phyloP scores from a whole-genome alignment of 2,113 vertebrate genomes.

The Smithornis capensis region DNA sequence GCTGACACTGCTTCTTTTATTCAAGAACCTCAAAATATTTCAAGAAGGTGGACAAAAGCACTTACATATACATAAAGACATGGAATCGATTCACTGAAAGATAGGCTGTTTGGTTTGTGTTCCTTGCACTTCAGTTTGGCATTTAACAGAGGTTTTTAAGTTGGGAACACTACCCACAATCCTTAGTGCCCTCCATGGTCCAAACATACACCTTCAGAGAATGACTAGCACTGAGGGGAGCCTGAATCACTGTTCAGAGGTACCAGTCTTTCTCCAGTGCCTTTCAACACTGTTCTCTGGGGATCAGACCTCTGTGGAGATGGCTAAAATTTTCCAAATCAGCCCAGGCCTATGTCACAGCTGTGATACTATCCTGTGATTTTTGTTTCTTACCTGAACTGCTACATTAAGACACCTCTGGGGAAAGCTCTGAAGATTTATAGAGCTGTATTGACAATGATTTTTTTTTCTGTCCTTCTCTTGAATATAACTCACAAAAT shows the following conservation, averaged over 20 bases:
- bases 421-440: background rate
- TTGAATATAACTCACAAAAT: background rate
- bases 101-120: background rate
- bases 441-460: background rate
- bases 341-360: background rate
- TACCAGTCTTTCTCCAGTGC: background rate
- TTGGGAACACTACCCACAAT: background rate
- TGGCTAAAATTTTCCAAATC: background rate
- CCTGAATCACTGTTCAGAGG: background rate
- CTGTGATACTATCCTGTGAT: background rate
- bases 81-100: background rate
- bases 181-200: background rate
- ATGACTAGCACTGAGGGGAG: fast-evolving
- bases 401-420: background rate
- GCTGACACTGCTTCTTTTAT: background rate
- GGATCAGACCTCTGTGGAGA: background rate
- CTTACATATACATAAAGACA: background rate
- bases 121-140: background rate
- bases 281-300: background rate
- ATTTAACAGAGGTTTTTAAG: background rate
- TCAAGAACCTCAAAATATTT: background rate
- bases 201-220: background rate
- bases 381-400: background rate
- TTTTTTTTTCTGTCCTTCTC: background rate
- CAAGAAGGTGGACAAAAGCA: background rate